phyloP scores from a whole-genome alignment of 1,140 invertebrate species.

The Halotydeus destructor region DNA sequence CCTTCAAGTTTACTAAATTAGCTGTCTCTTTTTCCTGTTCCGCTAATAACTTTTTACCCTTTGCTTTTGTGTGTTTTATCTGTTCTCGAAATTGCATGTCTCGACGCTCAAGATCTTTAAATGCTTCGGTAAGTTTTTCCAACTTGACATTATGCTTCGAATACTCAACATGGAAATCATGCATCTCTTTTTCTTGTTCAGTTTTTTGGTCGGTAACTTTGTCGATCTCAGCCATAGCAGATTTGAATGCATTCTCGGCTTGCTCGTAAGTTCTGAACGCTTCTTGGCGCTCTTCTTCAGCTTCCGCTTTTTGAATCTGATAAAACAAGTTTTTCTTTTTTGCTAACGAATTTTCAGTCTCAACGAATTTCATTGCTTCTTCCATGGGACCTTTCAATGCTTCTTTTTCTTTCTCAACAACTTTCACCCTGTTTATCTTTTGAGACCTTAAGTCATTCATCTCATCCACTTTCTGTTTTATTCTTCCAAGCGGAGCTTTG shows the following conservation, averaged over 20 bases:
- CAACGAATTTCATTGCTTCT: slow-evolving; percentile 60
- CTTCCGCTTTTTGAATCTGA: slow-evolving; percentile 26
- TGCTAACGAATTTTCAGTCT: slow-evolving; percentile 48
- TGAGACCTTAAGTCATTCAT: slow-evolving; percentile 55
- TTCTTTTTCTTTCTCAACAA: slow-evolving; percentile 74
- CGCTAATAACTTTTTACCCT: slow-evolving; percentile 38
- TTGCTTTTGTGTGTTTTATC: slow-evolving; percentile 37
- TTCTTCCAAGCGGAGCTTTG: slow-evolving; percentile 54
- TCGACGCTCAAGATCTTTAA: slow-evolving; percentile 18
- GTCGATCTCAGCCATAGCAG: slow-evolving; percentile 51
- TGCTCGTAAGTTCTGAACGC: slow-evolving; percentile 25
- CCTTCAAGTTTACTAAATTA: slow-evolving; percentile 27
- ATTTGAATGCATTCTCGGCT: slow-evolving; percentile 53
- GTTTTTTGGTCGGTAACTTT: slow-evolving; percentile 27
- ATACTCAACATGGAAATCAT: slow-evolving; percentile 28
- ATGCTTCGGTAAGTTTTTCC: slow-evolving; percentile 24
- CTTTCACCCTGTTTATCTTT: slow-evolving; percentile 66
- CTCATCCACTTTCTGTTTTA: slow-evolving; percentile 50
- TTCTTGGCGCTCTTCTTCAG: background rate
- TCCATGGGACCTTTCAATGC: slow-evolving; percentile 63
- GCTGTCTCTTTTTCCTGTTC: slow-evolving; percentile 27
- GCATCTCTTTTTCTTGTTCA: slow-evolving; percentile 30
- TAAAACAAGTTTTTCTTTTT: slow-evolving; percentile 42
- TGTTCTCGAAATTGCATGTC: slow-evolving; percentile 27
- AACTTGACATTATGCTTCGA: slow-evolving; percentile 33